These are phyloP conservation scores for Drosophila pallidifrons DNA, from an alignment of 1,140 invertebrate species.

Conservation along the genomic window DNA sequence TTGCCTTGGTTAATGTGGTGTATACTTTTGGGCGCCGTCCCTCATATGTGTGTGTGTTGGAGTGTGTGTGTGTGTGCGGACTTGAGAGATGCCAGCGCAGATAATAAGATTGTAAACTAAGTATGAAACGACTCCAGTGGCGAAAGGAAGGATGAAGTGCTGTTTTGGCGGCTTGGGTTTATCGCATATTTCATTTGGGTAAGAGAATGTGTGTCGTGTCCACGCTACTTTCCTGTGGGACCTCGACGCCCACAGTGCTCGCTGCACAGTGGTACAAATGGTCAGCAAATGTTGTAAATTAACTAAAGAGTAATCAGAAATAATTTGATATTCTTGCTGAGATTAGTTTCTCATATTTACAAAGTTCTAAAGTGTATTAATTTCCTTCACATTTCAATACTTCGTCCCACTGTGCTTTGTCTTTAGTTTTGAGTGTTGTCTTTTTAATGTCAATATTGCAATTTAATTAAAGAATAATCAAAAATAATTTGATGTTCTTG, in stretches of 20 bases:
- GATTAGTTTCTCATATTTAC: too few species aligned
- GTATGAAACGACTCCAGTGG: slow-evolving; percentile 56
- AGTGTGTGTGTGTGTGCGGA: slow-evolving; percentile 32
- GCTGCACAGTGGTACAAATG: not conserved
- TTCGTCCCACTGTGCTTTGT: not conserved
- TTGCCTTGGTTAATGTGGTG: slow-evolving; percentile 63
- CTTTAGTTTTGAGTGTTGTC: slow-evolving; percentile 43
- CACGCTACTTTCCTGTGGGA: slow-evolving; percentile 14
- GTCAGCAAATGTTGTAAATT: too few species aligned
- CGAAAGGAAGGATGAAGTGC: slow-evolving; percentile 24
- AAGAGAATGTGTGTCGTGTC: slow-evolving; percentile 15
- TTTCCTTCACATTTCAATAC: not conserved
- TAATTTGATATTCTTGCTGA: too few species aligned
- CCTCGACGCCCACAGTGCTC: slow-evolving; percentile 12
- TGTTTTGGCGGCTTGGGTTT: slow-evolving; percentile 39
- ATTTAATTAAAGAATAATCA: too few species aligned
- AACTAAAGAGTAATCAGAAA: too few species aligned
- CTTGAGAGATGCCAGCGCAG: slow-evolving; percentile 65
- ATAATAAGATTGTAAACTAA: slow-evolving; percentile 81
- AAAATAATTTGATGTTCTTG: too few species aligned
- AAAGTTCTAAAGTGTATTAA: not conserved
- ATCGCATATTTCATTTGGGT: slow-evolving; percentile 25
- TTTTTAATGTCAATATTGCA: slow-evolving; percentile 63
- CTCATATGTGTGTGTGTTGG: not conserved
- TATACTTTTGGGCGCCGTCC: slow-evolving; percentile 26